Base-by-base conservation (phyloP, 2,113 vertebrate species). In the Catharus bicknelli region DNA sequence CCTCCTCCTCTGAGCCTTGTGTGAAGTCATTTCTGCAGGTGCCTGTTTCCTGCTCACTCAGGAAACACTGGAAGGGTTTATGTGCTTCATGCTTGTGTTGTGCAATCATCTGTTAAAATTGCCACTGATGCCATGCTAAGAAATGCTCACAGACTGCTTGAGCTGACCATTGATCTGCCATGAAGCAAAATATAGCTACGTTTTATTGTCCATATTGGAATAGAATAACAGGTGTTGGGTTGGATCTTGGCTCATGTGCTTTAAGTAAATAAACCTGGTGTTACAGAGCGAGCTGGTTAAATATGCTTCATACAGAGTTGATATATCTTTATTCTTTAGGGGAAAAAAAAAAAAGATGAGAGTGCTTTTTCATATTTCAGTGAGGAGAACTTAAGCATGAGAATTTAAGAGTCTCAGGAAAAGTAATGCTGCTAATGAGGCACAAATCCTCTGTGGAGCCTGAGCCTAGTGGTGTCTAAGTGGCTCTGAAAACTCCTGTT, bases 401-500 rank as follows among this genome's bases (percentile, higher is more conserved):
- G 34, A 82, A 34, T 38, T 87, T 43, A 57, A 50, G 27, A 27
- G n/a, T 68, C 21, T 74, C 11, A 1, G 30, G 17, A 48, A 57
- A 23, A 84, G 57, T 70, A 69, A 51, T 76, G 42, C 51, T 69
- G 45, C 54, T 76, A 69, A 62, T 38, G 55, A 86, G 47, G 26
- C 63, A 74, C 12, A 73, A 30, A 83, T 73, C 26, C 29, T 90
- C 40, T 40, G 54, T 66, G 43, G 29, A 81, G 18, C 18, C 32
- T 34, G 17, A 72, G 30, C 34, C 53, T 43, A 16, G 38, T 81
- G 40, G 4, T 77, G 42, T 54, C 8, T 43, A 62, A 86, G 62
- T 82, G 69, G 7, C 58, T 92, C 73, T 92, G 57, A 84, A 86
- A 78, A 53, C 16, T 64, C 13, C 43, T 63, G 13, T 59, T 78